These are phyloP conservation scores for Pseudanteris insignis DNA, from an alignment of 2,888 invertebrate genomes.

Conservation along the genomic window DNA sequence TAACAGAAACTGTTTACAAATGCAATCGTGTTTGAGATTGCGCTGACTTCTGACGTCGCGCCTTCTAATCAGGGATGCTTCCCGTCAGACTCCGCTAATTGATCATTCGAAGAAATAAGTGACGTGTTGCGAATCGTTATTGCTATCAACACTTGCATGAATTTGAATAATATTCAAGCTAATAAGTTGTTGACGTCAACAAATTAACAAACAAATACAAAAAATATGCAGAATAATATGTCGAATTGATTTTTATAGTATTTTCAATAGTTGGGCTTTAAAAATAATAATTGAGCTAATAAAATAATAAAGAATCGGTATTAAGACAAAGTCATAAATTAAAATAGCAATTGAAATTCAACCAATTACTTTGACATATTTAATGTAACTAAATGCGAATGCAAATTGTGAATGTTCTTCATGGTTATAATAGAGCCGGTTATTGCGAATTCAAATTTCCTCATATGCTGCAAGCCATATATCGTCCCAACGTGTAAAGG, in stretches of 20 bases:
- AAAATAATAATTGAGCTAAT: no score
- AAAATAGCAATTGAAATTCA: no score
- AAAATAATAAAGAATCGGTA: no score
- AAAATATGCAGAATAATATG: no score
- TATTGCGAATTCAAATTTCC: slow-evolving; percentile 35
- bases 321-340: no score
- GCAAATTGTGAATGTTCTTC: slow-evolving; percentile 22
- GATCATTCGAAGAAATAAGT: slow-evolving; percentile 38
- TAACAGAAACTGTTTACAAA: slow-evolving; percentile 29
- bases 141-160: slow-evolving; percentile 5
- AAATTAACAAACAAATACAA: no score
- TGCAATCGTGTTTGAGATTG: slow-evolving; percentile 28
- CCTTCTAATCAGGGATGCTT: slow-evolving; percentile 31
- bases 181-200: slow-evolving; percentile 13
- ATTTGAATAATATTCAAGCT: slow-evolving; percentile 28
- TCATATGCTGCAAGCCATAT: slow-evolving; percentile 15
- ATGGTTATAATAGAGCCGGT: slow-evolving; percentile 3
- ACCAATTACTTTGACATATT: no score
- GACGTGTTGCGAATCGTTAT: slow-evolving; percentile 29
- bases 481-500: slow-evolving; percentile 3
- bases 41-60: slow-evolving; percentile 15
- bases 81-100: slow-evolving; percentile 30
- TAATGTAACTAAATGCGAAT: slow-evolving; percentile 14
- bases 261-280: no score
- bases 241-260: no score